phyloP scores from a whole-genome alignment of 2,797 vertebrate species.

The Phoxinus dragarum region DNA sequence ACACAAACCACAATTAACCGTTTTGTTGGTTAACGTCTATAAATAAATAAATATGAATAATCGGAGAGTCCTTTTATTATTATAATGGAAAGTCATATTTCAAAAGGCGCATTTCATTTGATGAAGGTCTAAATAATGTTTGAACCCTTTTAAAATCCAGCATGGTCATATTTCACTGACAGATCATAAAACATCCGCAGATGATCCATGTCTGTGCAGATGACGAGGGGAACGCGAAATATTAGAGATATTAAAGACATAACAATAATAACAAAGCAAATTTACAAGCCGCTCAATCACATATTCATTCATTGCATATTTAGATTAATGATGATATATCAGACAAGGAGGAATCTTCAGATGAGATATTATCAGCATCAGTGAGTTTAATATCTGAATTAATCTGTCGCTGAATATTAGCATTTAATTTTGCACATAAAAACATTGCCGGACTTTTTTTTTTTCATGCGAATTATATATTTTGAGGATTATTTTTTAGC shows the following conservation, averaged over 20 bases:
- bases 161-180: slow-evolving; percentile 76
- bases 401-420: neutral
- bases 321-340: neutral
- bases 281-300: neutral
- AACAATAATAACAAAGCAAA: neutral
- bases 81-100: slow-evolving; percentile 4
- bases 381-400: neutral
- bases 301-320: neutral
- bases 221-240: neutral
- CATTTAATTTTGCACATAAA: neutral
- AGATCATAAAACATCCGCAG: slow-evolving; percentile 74
- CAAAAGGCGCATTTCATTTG: neutral
- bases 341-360: neutral
- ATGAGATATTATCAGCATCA: neutral
- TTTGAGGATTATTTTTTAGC: neutral
- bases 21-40: neutral
- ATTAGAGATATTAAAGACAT: neutral
- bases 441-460: neutral
- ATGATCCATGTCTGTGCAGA: slow-evolving; percentile 62
- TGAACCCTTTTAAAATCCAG: slow-evolving; percentile 58
- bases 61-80: neutral
- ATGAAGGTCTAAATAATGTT: slow-evolving; percentile 39
- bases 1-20: neutral
- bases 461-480: neutral
- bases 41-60: neutral